These are phyloP conservation scores for Temnothorax rugatulus DNA, from an alignment of 2,888 invertebrate genomes.

Conservation along the genomic window DNA sequence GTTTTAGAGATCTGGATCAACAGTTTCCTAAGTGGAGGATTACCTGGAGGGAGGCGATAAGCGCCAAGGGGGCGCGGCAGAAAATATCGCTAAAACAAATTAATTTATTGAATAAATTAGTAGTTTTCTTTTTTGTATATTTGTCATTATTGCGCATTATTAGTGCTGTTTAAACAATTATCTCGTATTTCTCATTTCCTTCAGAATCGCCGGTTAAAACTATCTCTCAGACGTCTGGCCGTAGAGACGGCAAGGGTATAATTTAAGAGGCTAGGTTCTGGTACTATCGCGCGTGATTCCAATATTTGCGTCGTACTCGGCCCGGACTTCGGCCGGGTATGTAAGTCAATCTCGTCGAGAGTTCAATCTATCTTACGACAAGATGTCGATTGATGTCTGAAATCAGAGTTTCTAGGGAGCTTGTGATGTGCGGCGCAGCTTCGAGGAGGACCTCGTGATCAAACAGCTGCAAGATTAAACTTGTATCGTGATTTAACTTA, in stretches of 20 bases:
- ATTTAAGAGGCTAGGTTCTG: constrained; percentile 18
- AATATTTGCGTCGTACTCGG: constrained; percentile 46
- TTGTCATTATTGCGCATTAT: background rate
- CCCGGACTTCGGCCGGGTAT: constrained; percentile 25
- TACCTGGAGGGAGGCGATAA: background rate
- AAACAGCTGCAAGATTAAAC: constrained; percentile 47
- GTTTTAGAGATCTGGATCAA: constrained; percentile 17
- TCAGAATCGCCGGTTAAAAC: background rate
- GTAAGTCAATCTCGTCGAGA: constrained; percentile 46
- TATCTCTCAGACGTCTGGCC: background rate
- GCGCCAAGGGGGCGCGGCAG: background rate
- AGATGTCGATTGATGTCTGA: constrained; percentile 41
- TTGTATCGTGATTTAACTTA: constrained; percentile 49
- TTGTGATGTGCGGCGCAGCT: constrained; percentile 19
- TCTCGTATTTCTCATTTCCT: background rate
- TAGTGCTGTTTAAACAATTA: background rate
- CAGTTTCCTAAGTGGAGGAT: constrained; percentile 20
- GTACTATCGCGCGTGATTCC: constrained; percentile 27
- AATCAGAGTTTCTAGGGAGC: constrained; percentile 44
- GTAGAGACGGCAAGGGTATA: background rate
- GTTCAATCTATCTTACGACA: constrained; percentile 48
- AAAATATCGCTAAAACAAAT: background rate
- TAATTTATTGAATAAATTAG: background rate
- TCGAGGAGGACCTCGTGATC: constrained; percentile 21
- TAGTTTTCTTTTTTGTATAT: background rate